These are phyloP conservation scores for Eumerus sabulonum DNA, from an alignment of 2,888 invertebrate genomes.

Conservation along the genomic window DNA sequence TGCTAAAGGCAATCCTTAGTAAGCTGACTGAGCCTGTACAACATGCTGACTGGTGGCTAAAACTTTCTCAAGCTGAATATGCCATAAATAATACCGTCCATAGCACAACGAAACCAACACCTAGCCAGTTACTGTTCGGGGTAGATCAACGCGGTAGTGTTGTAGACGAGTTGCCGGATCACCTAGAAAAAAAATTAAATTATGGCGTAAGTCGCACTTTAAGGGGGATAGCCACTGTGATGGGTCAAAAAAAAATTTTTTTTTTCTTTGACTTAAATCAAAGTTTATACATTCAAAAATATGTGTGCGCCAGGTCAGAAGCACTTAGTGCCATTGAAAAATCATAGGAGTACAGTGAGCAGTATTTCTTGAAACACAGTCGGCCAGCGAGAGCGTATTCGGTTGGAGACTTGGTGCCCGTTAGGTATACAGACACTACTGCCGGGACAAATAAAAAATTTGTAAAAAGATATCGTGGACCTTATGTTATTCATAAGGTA, in stretches of 20 bases:
- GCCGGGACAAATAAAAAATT: too few relatives aligned
- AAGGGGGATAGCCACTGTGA: not conserved
- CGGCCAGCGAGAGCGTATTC: constrained; percentile 36
- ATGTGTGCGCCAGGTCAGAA: too few relatives aligned
- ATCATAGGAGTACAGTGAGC: constrained; percentile 42
- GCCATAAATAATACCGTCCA: constrained; percentile 32
- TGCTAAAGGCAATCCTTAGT: too few relatives aligned
- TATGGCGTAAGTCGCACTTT: too few relatives aligned
- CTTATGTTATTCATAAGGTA: constrained; percentile 70
- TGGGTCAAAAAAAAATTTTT: too few relatives aligned
- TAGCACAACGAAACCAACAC: constrained; percentile 10
- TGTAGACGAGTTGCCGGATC: too few relatives aligned
- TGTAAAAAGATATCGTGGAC: constrained; percentile 69
- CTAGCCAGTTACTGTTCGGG: constrained; percentile 47
- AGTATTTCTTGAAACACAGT: constrained; percentile 51
- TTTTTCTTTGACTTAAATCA: too few relatives aligned
- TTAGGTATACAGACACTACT: constrained; percentile 18
- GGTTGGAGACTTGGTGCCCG: constrained; percentile 37
- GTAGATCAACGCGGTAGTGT: constrained; percentile 35
- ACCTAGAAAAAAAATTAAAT: too few relatives aligned
- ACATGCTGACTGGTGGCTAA: too few relatives aligned
- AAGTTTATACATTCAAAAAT: not conserved
- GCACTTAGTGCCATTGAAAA: constrained; percentile 20
- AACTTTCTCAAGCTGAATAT: too few relatives aligned
- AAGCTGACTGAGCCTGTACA: too few relatives aligned